phyloP scores from a whole-genome alignment of 2,113 vertebrate genomes.

The Apus apus region DNA sequence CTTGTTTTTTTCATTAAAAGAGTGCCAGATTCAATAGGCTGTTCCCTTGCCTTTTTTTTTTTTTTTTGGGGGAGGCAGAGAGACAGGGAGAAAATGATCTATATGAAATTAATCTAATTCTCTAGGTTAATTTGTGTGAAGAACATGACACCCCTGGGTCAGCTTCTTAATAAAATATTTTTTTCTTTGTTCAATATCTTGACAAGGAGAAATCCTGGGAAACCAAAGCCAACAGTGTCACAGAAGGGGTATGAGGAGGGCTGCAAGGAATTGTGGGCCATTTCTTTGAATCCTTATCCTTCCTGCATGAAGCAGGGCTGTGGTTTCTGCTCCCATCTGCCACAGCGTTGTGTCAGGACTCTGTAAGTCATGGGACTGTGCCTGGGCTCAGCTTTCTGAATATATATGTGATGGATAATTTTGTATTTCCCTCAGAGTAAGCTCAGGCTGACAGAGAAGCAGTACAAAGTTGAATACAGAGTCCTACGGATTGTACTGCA shows the following conservation, averaged over 20 bases:
- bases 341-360: background rate
- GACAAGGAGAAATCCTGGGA: background rate
- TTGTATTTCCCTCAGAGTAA: rapidly evolving
- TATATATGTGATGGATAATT: background rate
- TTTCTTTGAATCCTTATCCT: background rate
- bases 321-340: background rate
- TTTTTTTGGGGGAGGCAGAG: background rate
- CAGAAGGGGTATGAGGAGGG: background rate
- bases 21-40: constrained; percentile 13
- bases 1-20: background rate
- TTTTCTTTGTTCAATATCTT: background rate
- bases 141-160: constrained; percentile 20
- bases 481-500: background rate
- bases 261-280: background rate
- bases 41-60: background rate
- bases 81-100: background rate
- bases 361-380: background rate
- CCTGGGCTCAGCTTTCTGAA: background rate
- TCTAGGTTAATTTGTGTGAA: constrained; percentile 42
- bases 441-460: background rate
- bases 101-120: background rate
- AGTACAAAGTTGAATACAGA: background rate
- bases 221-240: background rate
- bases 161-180: background rate
- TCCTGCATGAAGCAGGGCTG: background rate